A percentile compares a stretch with the other conserved stretches of the same genome.
These are phyloP conservation scores for Hymenochirus boettgeri DNA, from an alignment of 2,113 vertebrate genomes.

Conservation along the genomic window DNA sequence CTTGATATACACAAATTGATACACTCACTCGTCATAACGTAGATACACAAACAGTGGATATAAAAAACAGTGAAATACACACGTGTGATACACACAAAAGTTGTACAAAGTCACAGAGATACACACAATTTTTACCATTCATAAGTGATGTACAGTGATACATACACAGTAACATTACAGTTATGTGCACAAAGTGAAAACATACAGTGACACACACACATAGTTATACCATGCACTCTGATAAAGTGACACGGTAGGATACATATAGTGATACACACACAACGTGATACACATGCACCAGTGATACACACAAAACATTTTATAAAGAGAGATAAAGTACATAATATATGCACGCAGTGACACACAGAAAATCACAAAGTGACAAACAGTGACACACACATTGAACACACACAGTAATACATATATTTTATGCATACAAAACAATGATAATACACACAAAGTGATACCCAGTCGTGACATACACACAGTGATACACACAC, in stretches of 20 bases:
- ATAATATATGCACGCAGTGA: neutral
- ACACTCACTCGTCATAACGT: too few relatives aligned
- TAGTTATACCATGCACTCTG: too few relatives aligned
- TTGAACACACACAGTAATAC: neutral
- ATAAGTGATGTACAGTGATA: too few relatives aligned
- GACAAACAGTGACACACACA: neutral
- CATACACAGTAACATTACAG: too few relatives aligned
- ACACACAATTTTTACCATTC: neutral
- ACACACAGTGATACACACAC: neutral
- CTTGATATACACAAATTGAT: too few relatives aligned
- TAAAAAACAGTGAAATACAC: neutral
- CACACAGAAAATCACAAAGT: neutral
- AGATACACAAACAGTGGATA: neutral
- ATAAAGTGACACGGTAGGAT: too few relatives aligned
- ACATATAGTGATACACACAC: too few relatives aligned
- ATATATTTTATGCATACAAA: neutral
- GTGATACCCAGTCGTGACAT: neutral
- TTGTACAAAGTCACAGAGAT: neutral
- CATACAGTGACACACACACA: too few relatives aligned
- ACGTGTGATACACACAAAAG: too few relatives aligned
- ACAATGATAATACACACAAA: neutral
- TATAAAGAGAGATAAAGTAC: too few relatives aligned
- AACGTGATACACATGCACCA: neutral
- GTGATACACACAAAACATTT: too few relatives aligned
- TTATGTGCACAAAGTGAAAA: too few relatives aligned